phyloP scores from a whole-genome alignment of 2,113 vertebrate genomes.

The Hypomesus transpacificus region DNA sequence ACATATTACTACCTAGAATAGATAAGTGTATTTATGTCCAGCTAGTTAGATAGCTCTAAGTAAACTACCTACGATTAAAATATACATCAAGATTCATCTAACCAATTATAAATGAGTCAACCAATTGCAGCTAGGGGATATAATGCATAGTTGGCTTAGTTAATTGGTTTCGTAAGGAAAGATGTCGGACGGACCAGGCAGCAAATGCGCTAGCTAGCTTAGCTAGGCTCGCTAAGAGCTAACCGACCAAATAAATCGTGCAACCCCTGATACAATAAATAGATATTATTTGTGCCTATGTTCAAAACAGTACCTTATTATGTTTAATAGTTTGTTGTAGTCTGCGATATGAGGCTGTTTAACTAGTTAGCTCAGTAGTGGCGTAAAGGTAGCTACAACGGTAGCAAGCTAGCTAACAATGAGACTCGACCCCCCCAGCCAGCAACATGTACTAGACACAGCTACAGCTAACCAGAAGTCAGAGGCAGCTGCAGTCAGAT shows the following conservation, averaged over 20 bases:
- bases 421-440: conserved; percentile 34
- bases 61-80: background rate
- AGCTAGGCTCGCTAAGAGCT: background rate
- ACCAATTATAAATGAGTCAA: background rate
- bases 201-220: background rate
- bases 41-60: background rate
- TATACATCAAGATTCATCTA: background rate
- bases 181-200: background rate
- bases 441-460: background rate
- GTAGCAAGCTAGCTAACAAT: conserved; percentile 58
- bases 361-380: conserved; percentile 22
- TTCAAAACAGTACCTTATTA: too few species aligned
- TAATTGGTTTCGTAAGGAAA: conserved; percentile 2
- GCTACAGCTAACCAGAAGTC: too few species aligned
- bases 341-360: background rate
- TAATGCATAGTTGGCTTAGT: background rate
- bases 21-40: background rate
- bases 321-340: accelerated
- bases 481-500: background rate
- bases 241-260: background rate
- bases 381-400: too few species aligned
- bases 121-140: background rate
- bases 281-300: background rate
- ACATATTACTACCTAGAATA: background rate
- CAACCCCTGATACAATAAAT: background rate